Percentiles rank a stretch among this genome's conserved stretches.
Conservation (phyloP, 2,113 vertebrate genomes). For the Dipodomys merriami region DNA sequence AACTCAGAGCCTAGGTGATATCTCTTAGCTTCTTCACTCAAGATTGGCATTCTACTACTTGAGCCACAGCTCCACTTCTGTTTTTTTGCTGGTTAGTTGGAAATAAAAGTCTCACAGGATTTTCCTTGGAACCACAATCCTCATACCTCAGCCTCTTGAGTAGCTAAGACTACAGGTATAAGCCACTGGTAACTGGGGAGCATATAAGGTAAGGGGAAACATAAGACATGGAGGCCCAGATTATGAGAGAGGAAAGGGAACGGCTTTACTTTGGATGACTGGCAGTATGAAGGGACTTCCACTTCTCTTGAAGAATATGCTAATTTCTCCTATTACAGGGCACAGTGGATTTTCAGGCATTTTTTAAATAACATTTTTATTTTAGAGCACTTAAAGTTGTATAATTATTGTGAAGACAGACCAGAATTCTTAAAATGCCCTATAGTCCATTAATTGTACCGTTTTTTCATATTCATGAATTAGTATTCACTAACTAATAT, state of each 20-base stretch:
- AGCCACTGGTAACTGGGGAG: no score
- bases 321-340: not conserved
- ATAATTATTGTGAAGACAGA: not conserved
- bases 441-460: not conserved
- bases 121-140: no score
- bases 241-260: not conserved
- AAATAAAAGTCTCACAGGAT: no score
- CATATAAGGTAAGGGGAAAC: no score
- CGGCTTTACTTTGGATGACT: not conserved
- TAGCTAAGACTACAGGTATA: no score
- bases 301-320: not conserved
- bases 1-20: no score
- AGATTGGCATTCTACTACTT: no score
- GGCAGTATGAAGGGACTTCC: not conserved
- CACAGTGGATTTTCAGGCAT: not conserved
- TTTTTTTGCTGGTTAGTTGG: no score
- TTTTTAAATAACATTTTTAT: not conserved
- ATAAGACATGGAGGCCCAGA: no score
- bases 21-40: no score
- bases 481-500: not conserved
- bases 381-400: slow-evolving; percentile 11
- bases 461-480: not conserved
- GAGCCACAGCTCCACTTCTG: no score
- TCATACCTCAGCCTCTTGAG: no score
- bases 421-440: not conserved